A percentile compares a stretch with the other conserved stretches of the same genome.
Conservation (phyloP, 2,113 vertebrate species). For the Fregata magnificens region DNA sequence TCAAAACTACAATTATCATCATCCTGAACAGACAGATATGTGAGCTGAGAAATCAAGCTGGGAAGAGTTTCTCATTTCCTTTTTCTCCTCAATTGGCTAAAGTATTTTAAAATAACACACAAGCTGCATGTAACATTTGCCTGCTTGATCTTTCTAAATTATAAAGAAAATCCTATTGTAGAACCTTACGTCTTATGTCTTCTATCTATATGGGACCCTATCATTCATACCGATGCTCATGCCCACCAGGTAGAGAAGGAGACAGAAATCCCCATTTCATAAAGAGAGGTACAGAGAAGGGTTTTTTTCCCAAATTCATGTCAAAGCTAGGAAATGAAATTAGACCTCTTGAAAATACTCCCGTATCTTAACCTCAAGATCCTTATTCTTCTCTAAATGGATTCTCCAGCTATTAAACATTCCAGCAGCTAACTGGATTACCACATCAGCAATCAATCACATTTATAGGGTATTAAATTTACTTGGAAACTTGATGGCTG, state of each 20-base stretch:
- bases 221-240: background rate
- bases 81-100: background rate
- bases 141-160: background rate
- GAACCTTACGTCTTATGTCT: background rate
- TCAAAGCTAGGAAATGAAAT: background rate
- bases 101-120: background rate
- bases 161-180: background rate
- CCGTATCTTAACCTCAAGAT: background rate
- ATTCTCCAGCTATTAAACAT: slow-evolving; percentile 29
- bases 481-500: slow-evolving; percentile 1
- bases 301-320: background rate
- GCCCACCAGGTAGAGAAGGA: background rate
- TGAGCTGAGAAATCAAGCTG: background rate
- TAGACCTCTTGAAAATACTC: background rate
- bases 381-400: background rate
- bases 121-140: background rate
- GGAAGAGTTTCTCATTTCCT: background rate
- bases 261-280: background rate
- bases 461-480: slow-evolving; percentile 47
- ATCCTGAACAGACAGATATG: background rate
- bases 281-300: background rate
- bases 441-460: slow-evolving; percentile 29
- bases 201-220: background rate
- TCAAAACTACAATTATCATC: background rate
- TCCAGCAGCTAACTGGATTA: slow-evolving; percentile 8